Percentiles rank a stretch among this genome's conserved stretches.
These are phyloP conservation scores for Rhinolophus ferrumequinum DNA, from an alignment of 2,113 vertebrate genomes.

Conservation along the genomic window DNA sequence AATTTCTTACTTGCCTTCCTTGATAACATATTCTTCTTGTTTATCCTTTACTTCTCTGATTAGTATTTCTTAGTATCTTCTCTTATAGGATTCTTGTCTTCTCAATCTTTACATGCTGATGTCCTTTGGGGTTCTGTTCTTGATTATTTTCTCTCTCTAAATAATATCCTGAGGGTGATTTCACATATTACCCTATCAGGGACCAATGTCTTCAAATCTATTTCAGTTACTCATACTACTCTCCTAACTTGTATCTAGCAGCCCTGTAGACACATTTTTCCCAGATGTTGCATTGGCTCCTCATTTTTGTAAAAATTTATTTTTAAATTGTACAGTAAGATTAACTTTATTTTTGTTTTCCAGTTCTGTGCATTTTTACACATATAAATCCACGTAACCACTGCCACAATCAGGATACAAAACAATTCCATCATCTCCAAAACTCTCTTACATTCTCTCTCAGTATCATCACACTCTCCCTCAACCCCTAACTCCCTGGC, in stretches of 20 bases:
- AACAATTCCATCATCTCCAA: not conserved
- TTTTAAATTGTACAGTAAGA: not conserved
- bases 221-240: not conserved
- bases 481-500: not conserved
- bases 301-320: not conserved
- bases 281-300: not conserved
- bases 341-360: not conserved
- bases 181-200: not conserved
- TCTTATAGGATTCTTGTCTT: not conserved
- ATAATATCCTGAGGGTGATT: not conserved
- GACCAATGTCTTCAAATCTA: not conserved
- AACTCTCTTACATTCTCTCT: not conserved
- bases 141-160: not conserved
- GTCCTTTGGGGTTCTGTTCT: not conserved
- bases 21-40: too few species aligned
- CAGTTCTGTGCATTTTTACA: not conserved
- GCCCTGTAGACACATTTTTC: not conserved
- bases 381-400: not conserved
- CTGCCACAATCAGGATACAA: not conserved
- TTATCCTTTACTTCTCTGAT: not conserved
- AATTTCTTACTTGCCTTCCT: not conserved
- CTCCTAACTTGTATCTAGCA: not conserved
- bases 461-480: not conserved
- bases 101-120: not conserved
- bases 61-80: not conserved